Conservation (phyloP, 30 jellyfish, hydroid and myxozoan species). For the Turritopsis rubra region DNA sequence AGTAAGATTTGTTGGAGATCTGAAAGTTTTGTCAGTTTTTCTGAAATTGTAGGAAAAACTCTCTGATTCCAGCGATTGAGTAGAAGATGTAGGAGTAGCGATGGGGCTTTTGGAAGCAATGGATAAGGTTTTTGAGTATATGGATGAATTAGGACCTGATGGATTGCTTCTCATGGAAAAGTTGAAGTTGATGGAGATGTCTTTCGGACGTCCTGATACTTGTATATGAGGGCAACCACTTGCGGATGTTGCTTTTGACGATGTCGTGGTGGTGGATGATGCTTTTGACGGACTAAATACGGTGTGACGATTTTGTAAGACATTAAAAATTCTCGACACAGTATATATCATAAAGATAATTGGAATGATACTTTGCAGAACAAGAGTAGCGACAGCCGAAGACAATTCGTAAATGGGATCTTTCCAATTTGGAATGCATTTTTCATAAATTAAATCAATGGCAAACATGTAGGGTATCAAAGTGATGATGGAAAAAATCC, state of each 20-base stretch:
- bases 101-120: neutral
- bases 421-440: neutral
- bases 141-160: neutral
- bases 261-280: neutral
- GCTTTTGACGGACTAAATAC: neutral
- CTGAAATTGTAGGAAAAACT: neutral
- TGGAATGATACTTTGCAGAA: constrained; percentile 10
- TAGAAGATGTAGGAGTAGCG: neutral
- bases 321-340: constrained; percentile 4
- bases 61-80: neutral
- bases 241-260: neutral
- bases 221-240: neutral
- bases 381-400: constrained; percentile 5
- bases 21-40: neutral
- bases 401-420: constrained; percentile 6
- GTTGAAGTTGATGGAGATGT: neutral
- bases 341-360: constrained; percentile 6
- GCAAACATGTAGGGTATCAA: neutral
- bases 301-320: neutral
- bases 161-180: neutral
- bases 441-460: neutral
- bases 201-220: neutral
- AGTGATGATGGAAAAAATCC: neutral
- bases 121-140: neutral
- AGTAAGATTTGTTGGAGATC: neutral